Conservation (phyloP, 1,140 invertebrate genomes). For the Rhyzopertha dominica region DNA sequence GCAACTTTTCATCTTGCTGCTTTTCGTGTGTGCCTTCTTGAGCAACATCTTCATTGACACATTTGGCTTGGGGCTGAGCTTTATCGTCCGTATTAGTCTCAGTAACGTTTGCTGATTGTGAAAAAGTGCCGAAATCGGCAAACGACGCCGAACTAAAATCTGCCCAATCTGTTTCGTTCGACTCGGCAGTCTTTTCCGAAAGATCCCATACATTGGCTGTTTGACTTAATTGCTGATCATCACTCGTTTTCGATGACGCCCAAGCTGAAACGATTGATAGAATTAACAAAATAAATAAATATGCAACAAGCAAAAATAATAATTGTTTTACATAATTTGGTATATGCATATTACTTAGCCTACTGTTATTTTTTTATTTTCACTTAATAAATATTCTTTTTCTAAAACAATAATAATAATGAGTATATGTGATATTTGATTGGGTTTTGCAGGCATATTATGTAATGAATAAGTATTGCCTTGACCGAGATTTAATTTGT, state of each 20-base stretch:
- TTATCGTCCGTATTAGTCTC: constrained; percentile 4
- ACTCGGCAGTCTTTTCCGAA: constrained; percentile 10
- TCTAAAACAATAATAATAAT: too few relatives aligned
- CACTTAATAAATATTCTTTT: too few relatives aligned
- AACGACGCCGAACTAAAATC: constrained; percentile 37
- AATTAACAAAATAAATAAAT: not conserved
- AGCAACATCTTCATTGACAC: constrained; percentile 21
- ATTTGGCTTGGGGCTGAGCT: constrained; percentile 7
- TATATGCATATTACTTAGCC: constrained; percentile 10
- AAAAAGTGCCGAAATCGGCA: constrained; percentile 21
- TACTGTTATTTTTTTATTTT: too few relatives aligned
- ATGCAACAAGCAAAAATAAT: not conserved
- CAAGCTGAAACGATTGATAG: constrained; percentile 25
- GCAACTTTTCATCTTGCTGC: constrained; percentile 9
- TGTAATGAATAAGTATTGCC: too few relatives aligned
- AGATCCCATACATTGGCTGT: constrained; percentile 31
- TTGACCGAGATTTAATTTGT: too few relatives aligned
- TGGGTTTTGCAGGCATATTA: too few relatives aligned
- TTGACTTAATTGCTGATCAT: not conserved
- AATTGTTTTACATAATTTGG: not conserved
- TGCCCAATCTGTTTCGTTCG: constrained; percentile 30
- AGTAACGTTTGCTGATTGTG: constrained; percentile 8
- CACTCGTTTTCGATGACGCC: constrained; percentile 23
- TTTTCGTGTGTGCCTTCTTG: constrained; percentile 12
- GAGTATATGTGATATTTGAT: too few relatives aligned